phyloP scores from a whole-genome alignment of 2,113 vertebrate species.

The Neogobius melanostomus region DNA sequence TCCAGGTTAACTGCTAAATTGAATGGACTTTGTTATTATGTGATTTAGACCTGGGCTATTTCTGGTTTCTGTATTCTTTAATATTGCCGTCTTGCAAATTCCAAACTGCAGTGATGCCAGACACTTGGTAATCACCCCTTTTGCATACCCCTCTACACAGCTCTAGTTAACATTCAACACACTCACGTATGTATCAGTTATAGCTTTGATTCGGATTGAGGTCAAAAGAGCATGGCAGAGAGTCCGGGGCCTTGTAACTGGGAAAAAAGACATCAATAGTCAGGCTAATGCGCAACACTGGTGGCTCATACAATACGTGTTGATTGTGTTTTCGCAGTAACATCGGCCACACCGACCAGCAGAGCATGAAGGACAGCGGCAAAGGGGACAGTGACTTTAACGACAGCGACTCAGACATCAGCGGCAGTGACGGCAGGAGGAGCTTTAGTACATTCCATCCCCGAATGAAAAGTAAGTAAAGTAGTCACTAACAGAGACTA shows the following conservation, averaged over 20 bases:
- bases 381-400: conserved; percentile 82
- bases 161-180: conserved; percentile 33
- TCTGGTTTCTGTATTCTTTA: not conserved
- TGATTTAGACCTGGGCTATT: not conserved
- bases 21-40: too few relatives aligned
- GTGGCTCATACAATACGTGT: conserved; percentile 62
- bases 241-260: conserved; percentile 6
- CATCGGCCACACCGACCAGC: conserved; percentile 73
- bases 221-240: conserved; percentile 32
- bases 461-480: conserved; percentile 58
- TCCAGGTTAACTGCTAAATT: too few relatives aligned
- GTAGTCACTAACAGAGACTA: not conserved
- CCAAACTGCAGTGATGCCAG: too few relatives aligned
- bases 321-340: conserved; percentile 66
- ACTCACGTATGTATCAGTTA: conserved; percentile 21
- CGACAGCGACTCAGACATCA: conserved; percentile 74
- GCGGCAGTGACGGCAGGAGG: conserved; percentile 69
- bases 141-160: conserved; percentile 14
- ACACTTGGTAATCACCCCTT: not conserved
- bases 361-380: conserved; percentile 80
- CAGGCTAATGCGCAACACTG: conserved; percentile 51
- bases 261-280: conserved; percentile 62
- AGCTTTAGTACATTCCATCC: conserved; percentile 64
- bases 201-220: conserved; percentile 38
- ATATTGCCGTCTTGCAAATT: too few relatives aligned